phyloP scores from a whole-genome alignment of 23 tunicate species.

The Aplidium turbinatum region DNA sequence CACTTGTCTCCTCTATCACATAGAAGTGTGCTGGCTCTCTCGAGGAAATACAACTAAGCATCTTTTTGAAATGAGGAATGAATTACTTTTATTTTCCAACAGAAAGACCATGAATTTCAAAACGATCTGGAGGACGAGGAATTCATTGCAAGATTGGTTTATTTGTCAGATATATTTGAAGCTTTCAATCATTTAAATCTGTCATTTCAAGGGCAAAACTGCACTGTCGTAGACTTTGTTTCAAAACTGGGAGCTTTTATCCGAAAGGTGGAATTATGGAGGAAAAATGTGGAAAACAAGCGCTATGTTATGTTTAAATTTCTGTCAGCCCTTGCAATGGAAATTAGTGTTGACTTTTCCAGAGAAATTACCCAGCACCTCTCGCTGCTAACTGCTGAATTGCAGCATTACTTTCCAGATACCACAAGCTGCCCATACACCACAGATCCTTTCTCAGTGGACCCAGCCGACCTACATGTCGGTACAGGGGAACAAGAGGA shows the following conservation, averaged over 20 bases:
- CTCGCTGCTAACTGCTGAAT: no score
- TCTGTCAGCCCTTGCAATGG: constrained; percentile 24
- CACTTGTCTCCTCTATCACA: constrained; percentile 39
- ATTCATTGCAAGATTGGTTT: no score
- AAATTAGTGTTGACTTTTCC: no score
- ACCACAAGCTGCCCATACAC: no score
- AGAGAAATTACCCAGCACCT: no score
- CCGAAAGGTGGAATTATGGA: constrained; percentile 33
- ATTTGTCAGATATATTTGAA: constrained; percentile 33
- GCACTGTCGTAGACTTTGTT: constrained; percentile 33
- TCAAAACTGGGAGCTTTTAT: constrained; percentile 35
- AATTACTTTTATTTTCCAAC: constrained; percentile 34
- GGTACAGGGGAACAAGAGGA: no score
- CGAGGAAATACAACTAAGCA: constrained; percentile 29
- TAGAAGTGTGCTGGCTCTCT: constrained; percentile 49
- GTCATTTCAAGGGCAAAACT: constrained; percentile 36
- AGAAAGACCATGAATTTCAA: constrained; percentile 39
- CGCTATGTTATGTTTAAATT: constrained; percentile 37
- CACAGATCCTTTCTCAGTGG: no score
- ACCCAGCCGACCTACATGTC: no score
- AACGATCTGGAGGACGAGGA: constrained; percentile 38
- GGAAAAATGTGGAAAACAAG: constrained; percentile 27
- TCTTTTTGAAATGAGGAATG: constrained; percentile 38
- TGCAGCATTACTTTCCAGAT: no score
- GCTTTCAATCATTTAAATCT: constrained; percentile 38